Conservation (phyloP, 2,113 vertebrate species). For the Rattus norvegicus region DNA sequence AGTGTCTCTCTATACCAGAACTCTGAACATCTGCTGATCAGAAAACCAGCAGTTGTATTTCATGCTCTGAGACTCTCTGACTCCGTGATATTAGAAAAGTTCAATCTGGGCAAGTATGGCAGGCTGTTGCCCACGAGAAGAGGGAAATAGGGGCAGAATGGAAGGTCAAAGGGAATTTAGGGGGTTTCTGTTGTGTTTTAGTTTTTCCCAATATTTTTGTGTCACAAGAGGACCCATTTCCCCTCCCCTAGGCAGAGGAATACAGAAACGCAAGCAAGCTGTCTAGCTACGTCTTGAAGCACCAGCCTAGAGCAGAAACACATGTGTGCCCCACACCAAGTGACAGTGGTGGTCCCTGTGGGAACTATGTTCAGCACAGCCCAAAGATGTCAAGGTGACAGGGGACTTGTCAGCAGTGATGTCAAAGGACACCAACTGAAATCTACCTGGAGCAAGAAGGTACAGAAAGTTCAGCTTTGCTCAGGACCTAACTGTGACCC, state of each 20-base stretch:
- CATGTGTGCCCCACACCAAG: too few species aligned
- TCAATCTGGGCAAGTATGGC: rapidly evolving
- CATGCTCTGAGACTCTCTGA: background rate
- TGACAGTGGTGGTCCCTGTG: too few species aligned
- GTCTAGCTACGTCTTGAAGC: background rate
- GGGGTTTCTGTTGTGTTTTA: background rate
- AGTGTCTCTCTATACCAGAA: background rate
- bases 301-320: background rate
- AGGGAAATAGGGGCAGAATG: background rate
- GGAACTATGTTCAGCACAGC: background rate
- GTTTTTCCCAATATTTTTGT: slow-evolving; percentile 53
- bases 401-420: background rate
- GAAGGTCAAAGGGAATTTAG: background rate
- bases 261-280: slow-evolving; percentile 38
- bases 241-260: background rate
- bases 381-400: background rate
- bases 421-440: background rate
- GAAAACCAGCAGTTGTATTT: background rate
- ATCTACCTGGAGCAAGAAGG: background rate
- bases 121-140: background rate
- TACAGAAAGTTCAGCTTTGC: background rate
- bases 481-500: background rate
- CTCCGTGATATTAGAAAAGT: background rate
- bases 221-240: slow-evolving; percentile 54
- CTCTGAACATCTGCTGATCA: background rate